Evolutionary conservation across 2,888 invertebrate species (phyloP), one percentile per base, ranked within the genome.

Genomic region (Eristalinus aeneus): DNA sequence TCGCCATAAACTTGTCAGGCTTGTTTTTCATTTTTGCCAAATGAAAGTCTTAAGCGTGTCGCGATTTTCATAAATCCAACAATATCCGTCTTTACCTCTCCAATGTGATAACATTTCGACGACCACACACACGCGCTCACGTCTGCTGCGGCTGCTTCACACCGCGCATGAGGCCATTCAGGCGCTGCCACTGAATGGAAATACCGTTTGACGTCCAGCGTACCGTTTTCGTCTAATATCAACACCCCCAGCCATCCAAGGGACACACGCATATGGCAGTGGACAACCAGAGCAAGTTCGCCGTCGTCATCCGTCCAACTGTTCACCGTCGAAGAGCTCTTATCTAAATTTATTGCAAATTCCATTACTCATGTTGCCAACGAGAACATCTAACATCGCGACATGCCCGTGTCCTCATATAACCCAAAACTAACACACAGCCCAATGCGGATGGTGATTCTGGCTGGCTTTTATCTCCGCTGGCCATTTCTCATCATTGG

Each of bases 341-440:
- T 86, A 86, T 86, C 86, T 86, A 74, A 86, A 86, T 82, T 86
- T 81, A 86, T 86, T 86, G 74, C 81, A 71, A 77, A 86, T 86
- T 86, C 86, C 86, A 86, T 86, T 86, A 86, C 77, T 86, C 86
- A 86, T 86, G 77, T 82, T 86, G 86, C 86, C 86, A 86, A 86
- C 86, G 73, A 86, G 86, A 82, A 86, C 86, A 86, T 86, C 77
- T 78, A 86, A 86, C 81, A 77, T 82, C 77, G 74, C 77, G 77
- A 82, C 77, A 82, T 69, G 81, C 71, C 69, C 78, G 73, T 77
- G 77, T 86, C 68, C 85, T 73, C 81, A 85, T 86, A 77, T 77
- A 86, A 86, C 85, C 82, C 82, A 73, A 82, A 78, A 77, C 85
- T 81, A 77, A 81, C 80, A 79, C 79, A 85, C 23, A 77, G 53